These are phyloP conservation scores for Riparia riparia DNA, from an alignment of 2,113 vertebrate genomes.

Conservation along the genomic window DNA sequence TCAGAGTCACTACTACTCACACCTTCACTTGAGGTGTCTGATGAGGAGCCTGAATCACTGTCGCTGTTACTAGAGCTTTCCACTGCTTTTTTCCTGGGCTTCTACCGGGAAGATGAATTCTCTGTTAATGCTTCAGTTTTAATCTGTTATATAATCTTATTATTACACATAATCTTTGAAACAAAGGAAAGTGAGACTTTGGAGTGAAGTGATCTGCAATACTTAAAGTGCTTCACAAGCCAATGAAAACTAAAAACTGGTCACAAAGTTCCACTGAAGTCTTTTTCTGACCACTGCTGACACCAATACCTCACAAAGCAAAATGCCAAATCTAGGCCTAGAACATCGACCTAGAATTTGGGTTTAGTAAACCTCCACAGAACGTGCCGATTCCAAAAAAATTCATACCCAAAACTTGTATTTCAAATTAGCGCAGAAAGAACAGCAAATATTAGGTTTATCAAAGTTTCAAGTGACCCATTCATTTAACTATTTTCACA, in stretches of 20 bases:
- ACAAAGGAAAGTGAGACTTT: not conserved
- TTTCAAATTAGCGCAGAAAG: not conserved
- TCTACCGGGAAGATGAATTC: constrained; percentile 68
- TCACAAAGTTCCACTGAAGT: not conserved
- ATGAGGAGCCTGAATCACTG: constrained; percentile 90
- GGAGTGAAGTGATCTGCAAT: not conserved
- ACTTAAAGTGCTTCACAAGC: not conserved
- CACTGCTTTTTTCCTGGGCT: constrained; percentile 83
- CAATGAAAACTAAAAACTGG: not conserved
- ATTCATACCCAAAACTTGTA: not conserved
- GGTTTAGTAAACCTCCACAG: not conserved
- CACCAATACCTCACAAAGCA: not conserved
- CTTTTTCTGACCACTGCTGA: not conserved
- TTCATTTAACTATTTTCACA: not conserved
- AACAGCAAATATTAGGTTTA: not conserved
- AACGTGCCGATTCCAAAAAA: not conserved
- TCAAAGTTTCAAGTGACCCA: not conserved
- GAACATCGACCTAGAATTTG: not conserved
- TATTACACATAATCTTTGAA: not conserved
- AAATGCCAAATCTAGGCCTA: not conserved
- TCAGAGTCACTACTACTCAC: constrained; percentile 91
- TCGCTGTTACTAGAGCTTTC: constrained; percentile 90
- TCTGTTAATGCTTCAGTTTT: constrained; percentile 1
- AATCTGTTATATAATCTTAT: not conserved
- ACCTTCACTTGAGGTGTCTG: constrained; percentile 89